phyloP scores from a whole-genome alignment of 2,888 invertebrate genomes.

The Prosapia bicincta region DNA sequence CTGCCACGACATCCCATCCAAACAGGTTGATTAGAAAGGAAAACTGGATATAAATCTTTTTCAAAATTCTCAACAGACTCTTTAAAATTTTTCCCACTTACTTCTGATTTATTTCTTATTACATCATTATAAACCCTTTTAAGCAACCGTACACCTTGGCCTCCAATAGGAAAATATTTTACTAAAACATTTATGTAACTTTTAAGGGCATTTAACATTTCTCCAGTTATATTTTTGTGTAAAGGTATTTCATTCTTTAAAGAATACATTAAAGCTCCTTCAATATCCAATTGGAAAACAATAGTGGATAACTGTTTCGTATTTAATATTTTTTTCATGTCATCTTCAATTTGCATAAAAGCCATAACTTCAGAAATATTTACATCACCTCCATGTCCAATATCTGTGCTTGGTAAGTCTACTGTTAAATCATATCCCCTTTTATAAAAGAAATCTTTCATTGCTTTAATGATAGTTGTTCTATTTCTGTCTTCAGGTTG shows the following conservation, averaged over 20 bases:
- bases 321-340: conserved; percentile 43
- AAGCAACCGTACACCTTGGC: conserved; percentile 63
- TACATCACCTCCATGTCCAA: conserved; percentile 46
- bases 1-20: conserved; percentile 86
- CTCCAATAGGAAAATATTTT: conserved; percentile 75
- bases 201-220: conserved; percentile 68
- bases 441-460: conserved; percentile 31
- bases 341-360: conserved; percentile 44
- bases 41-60: conserved; percentile 49
- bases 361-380: conserved; percentile 41
- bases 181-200: conserved; percentile 67
- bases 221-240: conserved; percentile 63
- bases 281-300: conserved; percentile 83
- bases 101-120: conserved; percentile 47
- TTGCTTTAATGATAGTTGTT: conserved; percentile 4
- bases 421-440: conserved; percentile 31
- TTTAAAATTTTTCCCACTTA: conserved; percentile 57
- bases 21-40: conserved; percentile 33
- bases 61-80: conserved; percentile 55
- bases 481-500: background rate
- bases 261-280: conserved; percentile 79
- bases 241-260: conserved; percentile 80
- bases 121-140: conserved; percentile 56
- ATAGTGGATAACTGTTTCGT: conserved; percentile 49
- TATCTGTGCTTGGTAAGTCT: conserved; percentile 42